phyloP scores from a whole-genome alignment of 2,113 vertebrate species.

The Microcebus murinus region DNA sequence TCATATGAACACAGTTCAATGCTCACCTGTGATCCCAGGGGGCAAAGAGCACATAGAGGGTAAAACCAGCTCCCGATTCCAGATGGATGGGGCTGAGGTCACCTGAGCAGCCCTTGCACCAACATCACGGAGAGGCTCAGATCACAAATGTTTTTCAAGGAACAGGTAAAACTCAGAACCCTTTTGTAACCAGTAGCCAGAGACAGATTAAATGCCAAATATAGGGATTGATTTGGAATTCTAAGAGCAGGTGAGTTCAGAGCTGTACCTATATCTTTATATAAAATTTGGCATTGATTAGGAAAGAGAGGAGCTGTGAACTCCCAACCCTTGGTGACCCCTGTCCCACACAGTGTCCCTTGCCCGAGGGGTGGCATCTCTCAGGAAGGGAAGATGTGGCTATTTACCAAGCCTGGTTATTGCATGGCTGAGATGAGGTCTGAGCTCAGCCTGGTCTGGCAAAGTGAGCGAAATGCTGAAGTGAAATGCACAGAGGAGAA shows the following conservation, averaged over 20 bases:
- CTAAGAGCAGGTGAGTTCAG: not conserved
- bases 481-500: not conserved
- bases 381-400: not conserved
- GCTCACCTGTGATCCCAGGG: too few relatives aligned
- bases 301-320: not conserved
- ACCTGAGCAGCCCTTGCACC: too few relatives aligned
- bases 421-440: not conserved
- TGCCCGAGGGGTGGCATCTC: not conserved
- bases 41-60: too few relatives aligned
- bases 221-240: not conserved
- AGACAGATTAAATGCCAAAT: not conserved
- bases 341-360: not conserved
- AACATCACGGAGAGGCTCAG: not conserved
- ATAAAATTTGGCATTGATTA: not conserved
- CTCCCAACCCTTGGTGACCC: not conserved
- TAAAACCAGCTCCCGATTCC: not conserved
- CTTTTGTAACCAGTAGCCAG: fast-evolving
- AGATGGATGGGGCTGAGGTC: not conserved
- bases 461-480: not conserved
- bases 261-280: too few relatives aligned
- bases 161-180: not conserved
- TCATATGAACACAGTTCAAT: not conserved
- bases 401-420: too few relatives aligned
- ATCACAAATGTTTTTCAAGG: not conserved
- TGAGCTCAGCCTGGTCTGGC: not conserved